Evolutionary conservation across 2,797 vertebrate species (phyloP), one percentile per base, ranked within the genome.

Genomic region (Chelonia mydas): DNA sequence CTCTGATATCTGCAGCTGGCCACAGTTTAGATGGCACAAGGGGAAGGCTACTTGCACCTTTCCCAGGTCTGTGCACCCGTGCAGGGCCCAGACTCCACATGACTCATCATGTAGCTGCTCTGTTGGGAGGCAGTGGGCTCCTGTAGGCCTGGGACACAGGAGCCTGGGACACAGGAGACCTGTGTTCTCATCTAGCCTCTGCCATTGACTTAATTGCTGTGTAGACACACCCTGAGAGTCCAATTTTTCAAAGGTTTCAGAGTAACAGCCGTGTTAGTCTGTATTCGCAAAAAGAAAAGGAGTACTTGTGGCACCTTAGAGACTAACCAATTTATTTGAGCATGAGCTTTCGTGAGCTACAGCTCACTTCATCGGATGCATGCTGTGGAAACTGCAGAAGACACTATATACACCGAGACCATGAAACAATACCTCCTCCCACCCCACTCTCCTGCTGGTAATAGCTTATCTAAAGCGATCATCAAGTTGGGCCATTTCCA

Each of bases 51-150:
- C 0, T 25, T 78, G 19, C 54, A 37, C 9, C 61, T 3, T 11
- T 45, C 0, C 0, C 12, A 23, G 1, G 2, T 0, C 5, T 21
- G 25, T 21, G 15, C 54, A 5, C 51, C 13, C 19, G 2, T 1
- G 13, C 50, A 78, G 51, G 54, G 13, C 68, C 50, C 86, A 65
- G 27, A 21, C 83, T 3, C 78, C 28, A 45, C 11, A 2, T 0
- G 1, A 27, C 11, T 55, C 13, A 87, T 2, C 65, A 53, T 5
- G 37, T 0, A 0, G 31, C 11, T 72, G 81, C 27, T 2, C 7
- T 45, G 10, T 47, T 84, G 82, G 41, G 25, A 76, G 72, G 41
- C 11, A 47, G 41, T 15, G 25, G 21, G 21, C 6, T 65, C 27
- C n/a, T 78, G 51, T 23, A 3, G 3, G 50, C 2, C 27, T 45